Evolutionary conservation across 2,113 vertebrate species (phyloP).

Genomic region (Emydura subglobosa): DNA sequence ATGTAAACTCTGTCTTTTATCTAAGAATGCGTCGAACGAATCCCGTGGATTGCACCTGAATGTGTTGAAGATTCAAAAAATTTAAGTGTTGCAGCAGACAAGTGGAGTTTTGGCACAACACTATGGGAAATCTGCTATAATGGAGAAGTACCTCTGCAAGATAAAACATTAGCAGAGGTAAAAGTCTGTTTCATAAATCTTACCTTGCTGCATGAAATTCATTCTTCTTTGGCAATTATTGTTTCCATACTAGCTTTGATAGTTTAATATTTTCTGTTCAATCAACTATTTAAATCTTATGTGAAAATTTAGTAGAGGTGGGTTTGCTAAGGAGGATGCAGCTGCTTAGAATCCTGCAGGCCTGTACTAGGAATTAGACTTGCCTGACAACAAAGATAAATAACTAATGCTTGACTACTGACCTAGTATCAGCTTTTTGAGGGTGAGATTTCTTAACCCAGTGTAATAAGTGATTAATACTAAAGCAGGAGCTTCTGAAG

Average conservation of each 20-base stretch:
- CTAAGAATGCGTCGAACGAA: constrained; percentile 92
- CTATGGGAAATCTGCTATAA: constrained; percentile 99
- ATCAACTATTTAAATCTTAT: background rate
- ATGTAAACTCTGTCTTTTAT: background rate
- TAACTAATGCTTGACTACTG: background rate
- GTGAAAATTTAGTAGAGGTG: background rate
- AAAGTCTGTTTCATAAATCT: background rate
- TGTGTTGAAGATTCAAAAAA: constrained; percentile 88
- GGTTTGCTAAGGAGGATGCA: background rate
- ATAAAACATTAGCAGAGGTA: constrained; percentile 97
- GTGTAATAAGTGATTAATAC: no score
- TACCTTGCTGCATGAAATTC: background rate
- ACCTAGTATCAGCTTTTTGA: background rate
- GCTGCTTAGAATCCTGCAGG: background rate
- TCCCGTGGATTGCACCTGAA: constrained; percentile 97
- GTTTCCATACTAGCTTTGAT: background rate
- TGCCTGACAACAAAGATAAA: background rate
- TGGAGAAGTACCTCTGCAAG: constrained; percentile 94
- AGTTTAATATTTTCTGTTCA: background rate
- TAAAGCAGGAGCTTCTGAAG: background rate
- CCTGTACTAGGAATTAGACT: background rate
- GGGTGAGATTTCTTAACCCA: background rate
- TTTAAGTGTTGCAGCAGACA: constrained; percentile 92
- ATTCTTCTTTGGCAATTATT: background rate
- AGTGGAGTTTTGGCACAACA: constrained; percentile 97